phyloP scores from a whole-genome alignment of 1,140 invertebrate species.

The Chironomus striatipennis region DNA sequence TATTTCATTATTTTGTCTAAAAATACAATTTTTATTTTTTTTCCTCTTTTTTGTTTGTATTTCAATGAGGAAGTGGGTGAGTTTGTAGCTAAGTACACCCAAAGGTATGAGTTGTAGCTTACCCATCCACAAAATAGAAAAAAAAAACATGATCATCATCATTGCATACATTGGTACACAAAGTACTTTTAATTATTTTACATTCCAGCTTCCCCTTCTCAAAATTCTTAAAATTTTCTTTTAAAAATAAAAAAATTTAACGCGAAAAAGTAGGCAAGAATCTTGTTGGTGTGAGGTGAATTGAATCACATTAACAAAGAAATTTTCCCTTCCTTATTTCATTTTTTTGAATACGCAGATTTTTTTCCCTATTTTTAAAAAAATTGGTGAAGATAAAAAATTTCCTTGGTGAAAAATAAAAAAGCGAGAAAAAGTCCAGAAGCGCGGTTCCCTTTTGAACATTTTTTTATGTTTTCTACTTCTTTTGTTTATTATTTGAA shows the following conservation, averaged over 20 bases:
- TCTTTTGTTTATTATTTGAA: too few relatives aligned
- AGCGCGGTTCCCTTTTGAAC: not conserved
- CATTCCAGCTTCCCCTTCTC: not conserved
- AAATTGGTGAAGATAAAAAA: not conserved
- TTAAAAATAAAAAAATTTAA: too few relatives aligned
- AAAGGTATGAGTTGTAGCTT: too few relatives aligned
- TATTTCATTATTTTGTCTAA: not conserved
- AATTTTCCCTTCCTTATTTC: not conserved
- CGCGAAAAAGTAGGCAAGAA: not conserved
- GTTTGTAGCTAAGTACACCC: too few relatives aligned
- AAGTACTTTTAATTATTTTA: slow-evolving; percentile 10
- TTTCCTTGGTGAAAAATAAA: slow-evolving; percentile 14
- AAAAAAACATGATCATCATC: too few relatives aligned
- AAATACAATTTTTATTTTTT: not conserved
- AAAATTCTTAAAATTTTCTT: not conserved
- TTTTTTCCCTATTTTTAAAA: not conserved
- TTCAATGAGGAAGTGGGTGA: not conserved
- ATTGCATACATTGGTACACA: not conserved
- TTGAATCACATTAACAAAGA: not conserved
- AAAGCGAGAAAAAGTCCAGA: slow-evolving; percentile 12
- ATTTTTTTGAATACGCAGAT: too few relatives aligned
- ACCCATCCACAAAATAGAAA: too few relatives aligned
- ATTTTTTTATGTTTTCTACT: too few relatives aligned
- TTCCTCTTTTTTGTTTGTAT: not conserved
- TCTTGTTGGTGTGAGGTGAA: not conserved